Percentiles rank a stretch among this genome's conserved stretches.
These are phyloP conservation scores for Trachelus stipa DNA, from an alignment of 2,888 invertebrate species.

Conservation along the genomic window DNA sequence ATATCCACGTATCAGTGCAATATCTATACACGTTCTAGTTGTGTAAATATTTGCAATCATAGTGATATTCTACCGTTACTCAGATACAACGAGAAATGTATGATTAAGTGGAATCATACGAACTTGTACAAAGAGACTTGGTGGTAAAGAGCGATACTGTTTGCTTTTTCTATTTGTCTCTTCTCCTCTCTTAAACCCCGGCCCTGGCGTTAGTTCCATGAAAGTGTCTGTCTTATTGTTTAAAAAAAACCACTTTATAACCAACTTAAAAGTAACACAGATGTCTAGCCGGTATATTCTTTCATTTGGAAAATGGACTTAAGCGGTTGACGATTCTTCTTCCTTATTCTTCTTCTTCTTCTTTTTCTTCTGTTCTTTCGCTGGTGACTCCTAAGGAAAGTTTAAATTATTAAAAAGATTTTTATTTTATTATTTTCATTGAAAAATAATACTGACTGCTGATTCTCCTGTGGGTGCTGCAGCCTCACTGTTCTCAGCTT, in stretches of 20 bases:
- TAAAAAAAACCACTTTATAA: background rate
- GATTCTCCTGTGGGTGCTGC: constrained; percentile 56
- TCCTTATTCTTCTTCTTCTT: constrained; percentile 82
- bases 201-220: background rate
- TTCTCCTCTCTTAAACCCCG: background rate
- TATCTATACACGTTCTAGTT: background rate
- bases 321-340: constrained; percentile 49
- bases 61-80: background rate
- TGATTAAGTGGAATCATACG: background rate
- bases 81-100: background rate
- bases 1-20: background rate
- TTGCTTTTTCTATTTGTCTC: background rate
- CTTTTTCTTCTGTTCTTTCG: constrained; percentile 80
- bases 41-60: background rate
- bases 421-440: constrained; percentile 6
- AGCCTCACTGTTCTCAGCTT: constrained; percentile 55
- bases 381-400: constrained; percentile 51
- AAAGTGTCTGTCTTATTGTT: background rate
- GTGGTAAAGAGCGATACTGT: background rate
- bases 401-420: background rate
- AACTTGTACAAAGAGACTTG: background rate
- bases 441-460: constrained; percentile 45
- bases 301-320: constrained; percentile 3
- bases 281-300: background rate
- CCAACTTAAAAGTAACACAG: background rate